Conservation (phyloP, 2,888 invertebrate species). For the Coronaproctus castanopsis region DNA sequence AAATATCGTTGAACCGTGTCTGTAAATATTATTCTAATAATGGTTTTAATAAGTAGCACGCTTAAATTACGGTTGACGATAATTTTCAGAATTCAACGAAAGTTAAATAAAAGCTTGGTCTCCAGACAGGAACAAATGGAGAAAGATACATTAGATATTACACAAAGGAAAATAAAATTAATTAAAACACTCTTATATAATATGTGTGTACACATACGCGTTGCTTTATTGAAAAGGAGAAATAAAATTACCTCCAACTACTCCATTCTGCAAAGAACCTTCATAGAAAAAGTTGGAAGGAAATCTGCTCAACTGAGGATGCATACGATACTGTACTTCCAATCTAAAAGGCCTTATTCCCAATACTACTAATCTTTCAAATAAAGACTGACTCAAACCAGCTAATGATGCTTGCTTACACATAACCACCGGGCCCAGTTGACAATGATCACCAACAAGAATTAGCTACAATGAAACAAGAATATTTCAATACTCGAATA, state of each 20-base stretch:
- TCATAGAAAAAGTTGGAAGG: slow-evolving; percentile 99
- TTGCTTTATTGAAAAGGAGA: background rate
- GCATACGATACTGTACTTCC: slow-evolving; percentile 98
- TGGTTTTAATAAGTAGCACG: too few relatives aligned
- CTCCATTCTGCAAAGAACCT: slow-evolving; percentile 95
- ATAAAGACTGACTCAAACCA: slow-evolving; percentile 88
- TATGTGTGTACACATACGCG: background rate
- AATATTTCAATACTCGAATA: too few relatives aligned
- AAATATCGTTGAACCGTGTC: too few relatives aligned
- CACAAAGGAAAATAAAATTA: too few relatives aligned
- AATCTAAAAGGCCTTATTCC: slow-evolving; percentile 92
- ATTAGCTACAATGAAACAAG: slow-evolving; percentile 38
- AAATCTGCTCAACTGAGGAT: slow-evolving; percentile 89
- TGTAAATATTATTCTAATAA: too few relatives aligned
- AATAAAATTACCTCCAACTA: slow-evolving; percentile 48
- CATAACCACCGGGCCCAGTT: slow-evolving; percentile 97
- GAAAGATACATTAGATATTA: too few relatives aligned
- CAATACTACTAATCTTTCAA: slow-evolving; percentile 88
- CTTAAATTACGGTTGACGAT: too few relatives aligned
- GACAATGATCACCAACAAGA: slow-evolving; percentile 96
- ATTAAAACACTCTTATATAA: background rate
- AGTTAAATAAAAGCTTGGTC: too few relatives aligned
- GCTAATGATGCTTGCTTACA: slow-evolving; percentile 96
- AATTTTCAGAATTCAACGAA: too few relatives aligned
- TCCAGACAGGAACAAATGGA: too few relatives aligned